These are phyloP conservation scores for Euproctis similis DNA, from an alignment of 2,888 invertebrate genomes.

Conservation along the genomic window DNA sequence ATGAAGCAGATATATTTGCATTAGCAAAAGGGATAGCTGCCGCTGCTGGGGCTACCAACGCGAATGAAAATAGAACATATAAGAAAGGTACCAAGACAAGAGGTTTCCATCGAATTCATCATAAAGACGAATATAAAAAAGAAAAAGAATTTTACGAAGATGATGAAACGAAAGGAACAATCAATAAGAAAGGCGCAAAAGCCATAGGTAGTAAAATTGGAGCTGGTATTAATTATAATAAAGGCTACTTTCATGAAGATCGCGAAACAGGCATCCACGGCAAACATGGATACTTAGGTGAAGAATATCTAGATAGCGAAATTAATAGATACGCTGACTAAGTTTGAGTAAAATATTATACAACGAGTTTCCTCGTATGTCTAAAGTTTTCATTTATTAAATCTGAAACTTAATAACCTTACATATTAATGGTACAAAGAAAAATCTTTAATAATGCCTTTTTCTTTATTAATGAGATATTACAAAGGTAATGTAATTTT, in stretches of 20 bases:
- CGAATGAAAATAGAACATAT: slow-evolving; percentile 64
- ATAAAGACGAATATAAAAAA: slow-evolving; percentile 78
- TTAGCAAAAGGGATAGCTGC: slow-evolving; percentile 51
- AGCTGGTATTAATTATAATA: slow-evolving; percentile 56
- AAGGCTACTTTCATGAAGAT: slow-evolving; percentile 52
- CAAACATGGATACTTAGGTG: slow-evolving; percentile 64
- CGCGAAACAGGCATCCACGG: slow-evolving; percentile 60
- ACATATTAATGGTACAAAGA: too few relatives aligned
- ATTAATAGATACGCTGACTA: slow-evolving; percentile 63
- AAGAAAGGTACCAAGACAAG: slow-evolving; percentile 74
- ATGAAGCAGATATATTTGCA: slow-evolving; percentile 57
- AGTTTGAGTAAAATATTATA: too few relatives aligned
- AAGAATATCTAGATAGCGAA: slow-evolving; percentile 67
- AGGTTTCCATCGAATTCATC: slow-evolving; percentile 75
- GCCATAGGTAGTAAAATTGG: slow-evolving; percentile 56
- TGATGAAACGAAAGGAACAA: slow-evolving; percentile 65
- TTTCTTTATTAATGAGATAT: too few relatives aligned
- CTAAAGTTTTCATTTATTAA: too few relatives aligned
- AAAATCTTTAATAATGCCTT: too few relatives aligned
- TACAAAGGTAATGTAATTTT: too few relatives aligned
- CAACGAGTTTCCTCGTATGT: too few relatives aligned
- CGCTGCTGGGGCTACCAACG: slow-evolving; percentile 52
- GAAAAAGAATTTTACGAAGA: slow-evolving; percentile 77
- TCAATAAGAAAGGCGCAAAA: slow-evolving; percentile 68
- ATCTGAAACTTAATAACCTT: too few relatives aligned